These are phyloP conservation scores for Conger conger DNA, from an alignment of 2,113 vertebrate species.

Conservation along the genomic window DNA sequence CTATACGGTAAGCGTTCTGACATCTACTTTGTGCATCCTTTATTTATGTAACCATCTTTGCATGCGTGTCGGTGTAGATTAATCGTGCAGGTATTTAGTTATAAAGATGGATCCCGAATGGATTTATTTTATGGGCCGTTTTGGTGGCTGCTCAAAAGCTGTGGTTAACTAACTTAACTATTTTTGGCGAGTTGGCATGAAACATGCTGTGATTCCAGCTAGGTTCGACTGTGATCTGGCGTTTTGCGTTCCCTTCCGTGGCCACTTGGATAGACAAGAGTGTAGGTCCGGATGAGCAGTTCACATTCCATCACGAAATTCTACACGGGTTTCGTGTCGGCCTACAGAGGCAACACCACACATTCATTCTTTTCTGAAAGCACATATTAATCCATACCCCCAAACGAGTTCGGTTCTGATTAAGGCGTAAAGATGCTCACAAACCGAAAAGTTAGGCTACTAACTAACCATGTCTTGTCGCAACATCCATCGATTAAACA, in stretches of 20 bases:
- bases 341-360: constrained; percentile 34
- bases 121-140: background rate
- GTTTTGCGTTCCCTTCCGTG: background rate
- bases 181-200: background rate
- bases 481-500: background rate
- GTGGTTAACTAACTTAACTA: background rate
- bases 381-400: background rate
- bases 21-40: background rate
- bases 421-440: background rate
- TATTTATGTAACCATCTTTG: background rate
- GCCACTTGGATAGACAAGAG: constrained; percentile 61
- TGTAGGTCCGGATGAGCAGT: constrained; percentile 79
- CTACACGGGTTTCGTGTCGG: constrained; percentile 78
- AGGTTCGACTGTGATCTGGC: background rate
- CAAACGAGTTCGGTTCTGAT: background rate
- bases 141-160: background rate
- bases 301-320: constrained; percentile 88
- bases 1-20: background rate
- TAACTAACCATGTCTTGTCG: background rate
- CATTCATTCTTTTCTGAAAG: background rate
- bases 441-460: background rate
- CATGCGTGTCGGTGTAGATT: background rate
- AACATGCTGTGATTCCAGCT: background rate
- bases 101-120: constrained; percentile 44
- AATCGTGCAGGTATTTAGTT: background rate